These are phyloP conservation scores for Cotesia congregata DNA, from an alignment of 2,888 invertebrate species.

Conservation along the genomic window DNA sequence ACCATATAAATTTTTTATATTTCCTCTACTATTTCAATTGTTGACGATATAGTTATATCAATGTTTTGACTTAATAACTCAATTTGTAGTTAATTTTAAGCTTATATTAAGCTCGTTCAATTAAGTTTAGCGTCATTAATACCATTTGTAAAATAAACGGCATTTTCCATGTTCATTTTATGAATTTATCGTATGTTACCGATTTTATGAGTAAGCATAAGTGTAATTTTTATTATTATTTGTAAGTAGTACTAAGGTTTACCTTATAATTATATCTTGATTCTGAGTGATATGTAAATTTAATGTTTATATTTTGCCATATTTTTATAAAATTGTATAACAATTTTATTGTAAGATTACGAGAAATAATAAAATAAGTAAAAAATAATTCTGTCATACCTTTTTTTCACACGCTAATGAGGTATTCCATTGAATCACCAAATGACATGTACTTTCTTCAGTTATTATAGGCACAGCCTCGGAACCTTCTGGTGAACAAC, in stretches of 20 bases:
- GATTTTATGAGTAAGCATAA: slow-evolving; percentile 10
- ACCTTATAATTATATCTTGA: not conserved
- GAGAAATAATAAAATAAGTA: slow-evolving; percentile 20
- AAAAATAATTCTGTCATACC: slow-evolving; percentile 42
- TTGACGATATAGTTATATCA: not conserved
- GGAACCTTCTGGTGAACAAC: slow-evolving; percentile 55
- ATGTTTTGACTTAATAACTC: not conserved
- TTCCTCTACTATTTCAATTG: not conserved
- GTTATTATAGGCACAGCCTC: slow-evolving; percentile 50
- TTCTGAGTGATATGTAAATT: not conserved
- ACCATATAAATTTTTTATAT: not conserved
- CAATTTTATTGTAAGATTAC: slow-evolving; percentile 25
- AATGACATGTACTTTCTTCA: slow-evolving; percentile 54
- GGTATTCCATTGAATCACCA: slow-evolving; percentile 60
- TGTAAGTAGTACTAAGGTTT: not conserved
- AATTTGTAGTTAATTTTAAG: not conserved
- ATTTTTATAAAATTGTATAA: slow-evolving; percentile 13
- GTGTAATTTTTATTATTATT: not conserved
- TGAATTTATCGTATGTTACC: slow-evolving; percentile 30
- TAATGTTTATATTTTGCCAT: not conserved
- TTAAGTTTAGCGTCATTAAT: slow-evolving; percentile 5
- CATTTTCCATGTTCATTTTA: slow-evolving; percentile 4
- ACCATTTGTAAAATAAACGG: not conserved
- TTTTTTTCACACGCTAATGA: slow-evolving; percentile 56
- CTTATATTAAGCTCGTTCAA: not conserved